Evolutionary conservation across 1,140 invertebrate genomes (phyloP).

Genomic region (Parasteatoda tepidariorum): DNA sequence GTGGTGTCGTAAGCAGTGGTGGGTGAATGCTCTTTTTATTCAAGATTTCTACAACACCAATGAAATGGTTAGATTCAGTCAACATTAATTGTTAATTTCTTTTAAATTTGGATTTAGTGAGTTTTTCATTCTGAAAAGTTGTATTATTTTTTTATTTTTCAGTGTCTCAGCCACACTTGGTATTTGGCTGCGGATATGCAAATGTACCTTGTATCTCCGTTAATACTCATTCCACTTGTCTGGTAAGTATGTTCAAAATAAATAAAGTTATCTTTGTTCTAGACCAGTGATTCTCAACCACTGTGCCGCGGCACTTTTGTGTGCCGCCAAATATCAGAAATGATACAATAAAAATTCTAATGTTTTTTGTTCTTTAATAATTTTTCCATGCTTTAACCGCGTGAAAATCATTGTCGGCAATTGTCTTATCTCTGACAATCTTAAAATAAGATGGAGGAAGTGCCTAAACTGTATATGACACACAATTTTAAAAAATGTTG

Average conservation of each 20-base stretch:
- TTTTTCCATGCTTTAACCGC: no score
- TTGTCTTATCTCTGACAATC: no score
- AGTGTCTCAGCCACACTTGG: constrained; percentile 68
- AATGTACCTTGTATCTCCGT: constrained; percentile 66
- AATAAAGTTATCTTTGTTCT: no score
- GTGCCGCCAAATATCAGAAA: no score
- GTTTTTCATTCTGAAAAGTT: neutral
- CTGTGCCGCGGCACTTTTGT: no score
- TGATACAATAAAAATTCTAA: no score
- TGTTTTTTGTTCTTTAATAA: no score
- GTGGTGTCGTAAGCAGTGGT: constrained; percentile 66
- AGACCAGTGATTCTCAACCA: no score
- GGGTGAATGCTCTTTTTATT: constrained; percentile 65
- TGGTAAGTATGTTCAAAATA: constrained; percentile 57
- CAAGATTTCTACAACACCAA: constrained; percentile 65
- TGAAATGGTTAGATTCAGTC: constrained; percentile 61
- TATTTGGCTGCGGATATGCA: constrained; percentile 68
- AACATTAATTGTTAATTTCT: neutral
- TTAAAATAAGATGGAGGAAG: no score
- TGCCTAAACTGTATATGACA: no score
- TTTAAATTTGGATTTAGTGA: neutral
- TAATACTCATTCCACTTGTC: constrained; percentile 65
- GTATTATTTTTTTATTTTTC: constrained; percentile 10
- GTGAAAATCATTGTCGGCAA: no score
- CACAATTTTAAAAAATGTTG: no score